phyloP scores from a whole-genome alignment of 2,888 invertebrate genomes.

The Bhutanitis thaidina region DNA sequence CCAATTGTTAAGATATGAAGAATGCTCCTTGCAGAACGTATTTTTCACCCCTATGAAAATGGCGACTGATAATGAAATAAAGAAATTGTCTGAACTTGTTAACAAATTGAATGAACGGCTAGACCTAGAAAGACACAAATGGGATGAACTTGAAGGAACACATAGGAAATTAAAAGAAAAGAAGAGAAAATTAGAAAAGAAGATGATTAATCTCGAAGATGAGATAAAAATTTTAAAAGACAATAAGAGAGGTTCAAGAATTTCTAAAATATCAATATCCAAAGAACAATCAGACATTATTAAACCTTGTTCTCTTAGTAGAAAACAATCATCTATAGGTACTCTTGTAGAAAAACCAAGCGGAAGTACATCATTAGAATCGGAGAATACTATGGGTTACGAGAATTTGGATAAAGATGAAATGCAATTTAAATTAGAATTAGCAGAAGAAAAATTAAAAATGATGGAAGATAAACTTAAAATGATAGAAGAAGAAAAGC shows the following conservation, averaged over 20 bases:
- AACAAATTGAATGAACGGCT: slow-evolving; percentile 78
- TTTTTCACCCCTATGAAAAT: slow-evolving; percentile 76
- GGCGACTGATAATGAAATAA: slow-evolving; percentile 82
- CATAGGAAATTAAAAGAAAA: slow-evolving; percentile 79
- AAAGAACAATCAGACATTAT: slow-evolving; percentile 37
- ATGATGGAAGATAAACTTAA: slow-evolving; percentile 82
- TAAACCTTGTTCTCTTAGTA: slow-evolving; percentile 21
- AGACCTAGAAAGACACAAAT: slow-evolving; percentile 79
- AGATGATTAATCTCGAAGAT: slow-evolving; percentile 43
- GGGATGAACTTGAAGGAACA: slow-evolving; percentile 77
- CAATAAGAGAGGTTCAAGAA: slow-evolving; percentile 45
- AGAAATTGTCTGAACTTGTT: slow-evolving; percentile 80
- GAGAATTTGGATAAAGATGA: slow-evolving; percentile 62
- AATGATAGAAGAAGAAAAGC: slow-evolving; percentile 82
- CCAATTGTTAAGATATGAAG: slow-evolving; percentile 65
- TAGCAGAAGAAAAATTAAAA: slow-evolving; percentile 83
- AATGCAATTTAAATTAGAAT: slow-evolving; percentile 72
- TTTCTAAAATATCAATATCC: slow-evolving; percentile 43
- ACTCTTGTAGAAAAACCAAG: slow-evolving; percentile 47
- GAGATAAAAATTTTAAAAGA: slow-evolving; percentile 49
- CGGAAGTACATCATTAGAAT: slow-evolving; percentile 45
- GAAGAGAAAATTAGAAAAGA: slow-evolving; percentile 55
- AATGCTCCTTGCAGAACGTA: slow-evolving; percentile 69
- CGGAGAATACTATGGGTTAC: slow-evolving; percentile 38
- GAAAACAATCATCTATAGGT: slow-evolving; percentile 46